Evolutionary conservation across 2,888 invertebrate species (phyloP).

Genomic region (Charanyca ferruginea): DNA sequence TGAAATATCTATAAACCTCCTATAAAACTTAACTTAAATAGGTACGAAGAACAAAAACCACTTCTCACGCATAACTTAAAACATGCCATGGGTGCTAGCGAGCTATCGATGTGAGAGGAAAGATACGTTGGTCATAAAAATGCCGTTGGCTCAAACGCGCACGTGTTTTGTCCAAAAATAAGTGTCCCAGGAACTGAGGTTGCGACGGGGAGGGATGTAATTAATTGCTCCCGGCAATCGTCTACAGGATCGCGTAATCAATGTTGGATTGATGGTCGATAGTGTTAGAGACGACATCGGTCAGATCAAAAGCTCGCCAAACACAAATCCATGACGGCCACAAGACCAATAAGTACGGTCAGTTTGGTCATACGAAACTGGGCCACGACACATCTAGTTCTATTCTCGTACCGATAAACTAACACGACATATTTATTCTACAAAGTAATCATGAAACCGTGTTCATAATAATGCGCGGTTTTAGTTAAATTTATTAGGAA

Average conservation of each 20-base stretch:
- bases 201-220: conserved; percentile 65
- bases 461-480: conserved; percentile 63
- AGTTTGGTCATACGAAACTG: conserved; percentile 79
- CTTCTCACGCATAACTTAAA: conserved; percentile 16
- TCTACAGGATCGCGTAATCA: conserved; percentile 64
- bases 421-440: conserved; percentile 82
- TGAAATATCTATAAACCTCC: conserved; percentile 3
- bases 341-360: conserved; percentile 70
- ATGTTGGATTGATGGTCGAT: conserved; percentile 69
- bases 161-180: conserved; percentile 81
- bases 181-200: conserved; percentile 74
- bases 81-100: conserved; percentile 21
- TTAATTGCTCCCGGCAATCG: conserved; percentile 70
- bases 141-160: conserved; percentile 66
- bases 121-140: conserved; percentile 58
- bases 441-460: conserved; percentile 80
- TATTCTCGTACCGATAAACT: conserved; percentile 81
- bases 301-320: conserved; percentile 81
- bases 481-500: conserved; percentile 48
- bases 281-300: conserved; percentile 70
- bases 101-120: conserved; percentile 25
- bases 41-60: background rate
- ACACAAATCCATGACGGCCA: conserved; percentile 76
- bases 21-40: background rate
- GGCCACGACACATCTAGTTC: conserved; percentile 83